A percentile compares a stretch with the other conserved stretches of the same genome.
These are phyloP conservation scores for Kryptolebias marmoratus DNA, from an alignment of 2,113 vertebrate species.

Conservation along the genomic window DNA sequence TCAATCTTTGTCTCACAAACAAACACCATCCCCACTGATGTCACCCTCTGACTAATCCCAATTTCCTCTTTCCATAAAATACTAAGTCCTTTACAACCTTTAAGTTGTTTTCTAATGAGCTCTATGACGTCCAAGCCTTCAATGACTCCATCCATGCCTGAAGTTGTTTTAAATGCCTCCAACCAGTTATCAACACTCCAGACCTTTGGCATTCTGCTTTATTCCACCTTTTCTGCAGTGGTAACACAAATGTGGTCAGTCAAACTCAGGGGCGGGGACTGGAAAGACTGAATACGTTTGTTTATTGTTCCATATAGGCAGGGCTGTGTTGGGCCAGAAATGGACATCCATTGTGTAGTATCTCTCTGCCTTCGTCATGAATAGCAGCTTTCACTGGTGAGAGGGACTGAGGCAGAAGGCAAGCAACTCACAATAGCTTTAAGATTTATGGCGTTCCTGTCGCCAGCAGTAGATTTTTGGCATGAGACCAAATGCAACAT, in stretches of 20 bases:
- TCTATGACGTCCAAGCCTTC: conserved; percentile 58
- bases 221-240: conserved; percentile 40
- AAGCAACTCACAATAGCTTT: conserved; percentile 72
- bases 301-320: conserved; percentile 76
- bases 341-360: conserved; percentile 72
- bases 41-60: conserved; percentile 56
- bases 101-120: conserved; percentile 45
- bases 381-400: conserved; percentile 76
- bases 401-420: conserved; percentile 47
- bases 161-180: conserved; percentile 9
- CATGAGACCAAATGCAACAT: conserved; percentile 63
- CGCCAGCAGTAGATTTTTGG: conserved; percentile 63
- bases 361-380: conserved; percentile 74
- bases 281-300: conserved; percentile 70
- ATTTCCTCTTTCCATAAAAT: conserved; percentile 59
- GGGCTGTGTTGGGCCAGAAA: conserved; percentile 69
- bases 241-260: conserved; percentile 30
- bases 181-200: not conserved
- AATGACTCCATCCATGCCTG: conserved; percentile 52
- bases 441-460: conserved; percentile 71
- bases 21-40: conserved; percentile 19
- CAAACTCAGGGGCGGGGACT: conserved; percentile 53
- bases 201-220: conserved; percentile 42
- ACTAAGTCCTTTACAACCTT: conserved; percentile 60
- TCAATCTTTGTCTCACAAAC: conserved; percentile 8